phyloP scores from a whole-genome alignment of 2,113 vertebrate genomes.

The Benitochromis conjunctus region DNA sequence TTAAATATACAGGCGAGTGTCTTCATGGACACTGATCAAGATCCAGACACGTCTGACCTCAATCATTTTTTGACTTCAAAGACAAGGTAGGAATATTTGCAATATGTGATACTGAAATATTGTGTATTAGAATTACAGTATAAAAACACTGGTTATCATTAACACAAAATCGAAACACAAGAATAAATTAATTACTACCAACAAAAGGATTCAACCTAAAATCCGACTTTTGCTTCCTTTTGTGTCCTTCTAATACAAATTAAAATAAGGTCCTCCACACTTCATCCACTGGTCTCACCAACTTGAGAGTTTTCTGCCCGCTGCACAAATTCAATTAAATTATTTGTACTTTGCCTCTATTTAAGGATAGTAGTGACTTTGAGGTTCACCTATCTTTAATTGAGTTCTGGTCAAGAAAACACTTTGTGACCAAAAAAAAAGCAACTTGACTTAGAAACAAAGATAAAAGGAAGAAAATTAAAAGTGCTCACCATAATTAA shows the following conservation, averaged over 20 bases:
- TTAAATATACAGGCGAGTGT: neutral
- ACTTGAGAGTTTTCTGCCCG: neutral
- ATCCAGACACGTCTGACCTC: neutral
- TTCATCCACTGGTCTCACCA: neutral
- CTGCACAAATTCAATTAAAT: neutral
- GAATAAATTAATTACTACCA: neutral
- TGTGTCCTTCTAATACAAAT: neutral
- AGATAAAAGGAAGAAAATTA: conserved; percentile 7
- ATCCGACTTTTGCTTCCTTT: neutral
- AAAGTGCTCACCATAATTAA: conserved; percentile 1
- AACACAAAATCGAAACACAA: rapidly evolving
- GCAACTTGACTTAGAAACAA: neutral
- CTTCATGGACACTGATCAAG: neutral
- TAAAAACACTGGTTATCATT: neutral
- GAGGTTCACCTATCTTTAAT: neutral
- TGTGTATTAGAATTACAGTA: rapidly evolving
- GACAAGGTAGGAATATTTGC: neutral
- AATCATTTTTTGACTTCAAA: neutral
- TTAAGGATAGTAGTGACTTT: conserved; percentile 1
- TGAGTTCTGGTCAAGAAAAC: neutral
- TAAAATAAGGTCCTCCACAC: neutral
- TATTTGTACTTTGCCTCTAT: neutral
- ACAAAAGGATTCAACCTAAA: neutral
- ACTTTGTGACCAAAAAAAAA: neutral
- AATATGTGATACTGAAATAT: neutral